phyloP scores from a whole-genome alignment of 2,888 invertebrate species.

The Leuctra nigra region DNA sequence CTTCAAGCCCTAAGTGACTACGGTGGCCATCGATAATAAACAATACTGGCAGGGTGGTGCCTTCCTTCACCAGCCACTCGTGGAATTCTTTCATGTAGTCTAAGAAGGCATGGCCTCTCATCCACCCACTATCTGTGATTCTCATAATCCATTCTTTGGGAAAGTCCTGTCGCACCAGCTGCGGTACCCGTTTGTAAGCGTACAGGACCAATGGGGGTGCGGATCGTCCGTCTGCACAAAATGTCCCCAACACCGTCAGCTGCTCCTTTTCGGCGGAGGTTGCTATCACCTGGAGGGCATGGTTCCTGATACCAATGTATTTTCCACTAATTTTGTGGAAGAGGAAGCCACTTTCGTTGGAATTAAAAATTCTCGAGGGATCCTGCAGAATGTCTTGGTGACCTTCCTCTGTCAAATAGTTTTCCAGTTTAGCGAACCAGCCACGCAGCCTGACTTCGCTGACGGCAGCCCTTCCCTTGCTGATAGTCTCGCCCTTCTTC shows the following conservation, averaged over 20 bases:
- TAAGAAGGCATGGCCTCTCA: slow-evolving; percentile 31
- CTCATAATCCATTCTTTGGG: slow-evolving; percentile 28
- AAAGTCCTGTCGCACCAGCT: slow-evolving; percentile 26
- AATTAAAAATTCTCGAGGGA: background rate
- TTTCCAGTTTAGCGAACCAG: background rate
- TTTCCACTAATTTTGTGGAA: too few relatives aligned
- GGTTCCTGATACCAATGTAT: too few relatives aligned
- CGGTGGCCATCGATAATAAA: slow-evolving; percentile 37
- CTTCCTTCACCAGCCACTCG: slow-evolving; percentile 27
- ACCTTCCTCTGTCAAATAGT: background rate
- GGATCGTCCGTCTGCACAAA: too few relatives aligned
- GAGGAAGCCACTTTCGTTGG: background rate
- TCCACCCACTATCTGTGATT: slow-evolving; percentile 32
- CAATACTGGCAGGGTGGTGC: slow-evolving; percentile 33
- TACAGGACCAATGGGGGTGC: too few relatives aligned
- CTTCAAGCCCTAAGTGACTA: slow-evolving; percentile 32
- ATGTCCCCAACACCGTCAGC: too few relatives aligned
- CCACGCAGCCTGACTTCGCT: too few relatives aligned
- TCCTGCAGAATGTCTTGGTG: background rate
- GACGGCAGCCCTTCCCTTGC: background rate
- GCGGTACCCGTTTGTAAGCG: slow-evolving; percentile 27
- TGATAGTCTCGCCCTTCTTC: background rate
- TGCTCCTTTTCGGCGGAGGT: too few relatives aligned
- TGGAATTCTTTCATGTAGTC: slow-evolving; percentile 30
- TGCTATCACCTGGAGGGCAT: too few relatives aligned